Evolutionary conservation across 2,888 invertebrate species (phyloP).

Genomic region (Cheilosia soror): DNA sequence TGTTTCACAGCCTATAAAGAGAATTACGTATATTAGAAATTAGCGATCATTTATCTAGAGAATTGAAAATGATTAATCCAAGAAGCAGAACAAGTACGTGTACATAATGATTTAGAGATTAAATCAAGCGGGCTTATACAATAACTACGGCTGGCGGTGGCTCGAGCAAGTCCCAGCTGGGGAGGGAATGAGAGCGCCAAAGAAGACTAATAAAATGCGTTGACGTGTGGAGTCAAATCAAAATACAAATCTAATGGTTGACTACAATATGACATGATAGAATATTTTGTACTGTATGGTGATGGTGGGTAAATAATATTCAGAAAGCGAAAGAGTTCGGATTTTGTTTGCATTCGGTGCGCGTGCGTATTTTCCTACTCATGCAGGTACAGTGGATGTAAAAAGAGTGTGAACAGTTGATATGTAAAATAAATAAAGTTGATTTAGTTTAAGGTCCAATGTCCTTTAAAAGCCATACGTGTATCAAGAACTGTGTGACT

Average conservation of each 20-base stretch:
- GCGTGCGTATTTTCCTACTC: conserved; percentile 28
- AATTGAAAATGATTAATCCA: background rate
- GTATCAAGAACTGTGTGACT: too few relatives aligned
- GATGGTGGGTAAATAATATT: conserved; percentile 21
- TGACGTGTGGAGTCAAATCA: conserved; percentile 35
- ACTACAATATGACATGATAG: conserved; percentile 3
- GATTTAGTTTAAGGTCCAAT: background rate
- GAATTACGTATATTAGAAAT: conserved; percentile 20
- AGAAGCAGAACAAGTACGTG: conserved; percentile 27
- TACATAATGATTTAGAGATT: conserved; percentile 12
- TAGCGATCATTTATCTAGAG: background rate
- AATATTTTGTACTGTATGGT: conserved; percentile 5
- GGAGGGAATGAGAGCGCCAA: conserved; percentile 1
- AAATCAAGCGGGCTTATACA: conserved; percentile 18
- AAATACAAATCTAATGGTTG: conserved; percentile 48
- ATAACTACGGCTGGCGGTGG: conserved; percentile 4
- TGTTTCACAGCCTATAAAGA: conserved; percentile 83
- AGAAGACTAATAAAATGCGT: conserved; percentile 25
- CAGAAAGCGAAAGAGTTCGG: conserved; percentile 31
- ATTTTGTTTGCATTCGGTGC: conserved; percentile 18
- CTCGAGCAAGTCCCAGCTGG: background rate
- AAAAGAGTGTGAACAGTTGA: conserved; percentile 25
- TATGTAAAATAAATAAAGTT: background rate
- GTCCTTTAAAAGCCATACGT: too few relatives aligned
- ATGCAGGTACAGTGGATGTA: conserved; percentile 53